phyloP scores from a whole-genome alignment of 2,797 vertebrate genomes.

The Aselliscus stoliczkanus region DNA sequence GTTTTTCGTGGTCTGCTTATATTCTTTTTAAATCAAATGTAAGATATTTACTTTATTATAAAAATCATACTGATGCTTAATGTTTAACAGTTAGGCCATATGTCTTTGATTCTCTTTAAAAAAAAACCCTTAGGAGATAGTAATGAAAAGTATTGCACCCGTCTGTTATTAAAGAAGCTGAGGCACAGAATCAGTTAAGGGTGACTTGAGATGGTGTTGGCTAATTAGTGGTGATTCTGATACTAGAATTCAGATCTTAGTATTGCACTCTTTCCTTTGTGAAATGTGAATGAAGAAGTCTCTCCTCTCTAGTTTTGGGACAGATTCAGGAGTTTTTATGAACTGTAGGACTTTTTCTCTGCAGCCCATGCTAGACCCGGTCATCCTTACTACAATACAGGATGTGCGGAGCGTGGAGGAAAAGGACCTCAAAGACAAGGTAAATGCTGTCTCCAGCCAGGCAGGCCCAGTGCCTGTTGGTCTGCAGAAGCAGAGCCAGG shows the following conservation, averaged over 20 bases:
- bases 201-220: background rate
- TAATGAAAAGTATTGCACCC: background rate
- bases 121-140: background rate
- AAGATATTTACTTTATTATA: constrained; percentile 15
- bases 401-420: constrained; percentile 98
- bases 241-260: background rate
- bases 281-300: background rate
- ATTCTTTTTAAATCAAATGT: background rate
- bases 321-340: background rate
- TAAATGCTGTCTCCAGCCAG: constrained; percentile 65
- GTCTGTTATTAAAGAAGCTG: background rate
- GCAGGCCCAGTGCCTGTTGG: background rate
- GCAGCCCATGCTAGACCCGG: constrained; percentile 97
- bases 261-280: background rate
- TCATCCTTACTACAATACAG: constrained; percentile 98
- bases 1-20: background rate
- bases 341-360: constrained; percentile 48
- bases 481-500: background rate
- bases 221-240: background rate
- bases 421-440: constrained; percentile 99
- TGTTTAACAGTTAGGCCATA: background rate
- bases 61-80: background rate
- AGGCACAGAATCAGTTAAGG: background rate
- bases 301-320: background rate
- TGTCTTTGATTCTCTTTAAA: constrained; percentile 9